Base-by-base conservation (phyloP, 2,888 invertebrate genomes). In the Pammene aurita region DNA sequence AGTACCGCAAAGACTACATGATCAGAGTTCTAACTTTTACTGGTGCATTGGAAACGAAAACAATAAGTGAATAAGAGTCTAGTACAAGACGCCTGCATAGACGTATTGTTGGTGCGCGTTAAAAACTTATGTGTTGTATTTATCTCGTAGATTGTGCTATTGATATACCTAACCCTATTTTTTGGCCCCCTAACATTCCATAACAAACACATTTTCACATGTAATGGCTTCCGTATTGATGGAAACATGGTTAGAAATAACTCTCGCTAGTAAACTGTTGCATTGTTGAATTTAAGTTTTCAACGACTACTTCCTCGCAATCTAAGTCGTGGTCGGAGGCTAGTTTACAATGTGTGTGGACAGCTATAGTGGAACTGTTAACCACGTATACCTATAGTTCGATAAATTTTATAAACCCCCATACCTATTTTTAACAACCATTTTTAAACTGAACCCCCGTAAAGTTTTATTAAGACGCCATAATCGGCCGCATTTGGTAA, bases 71-170 rank as follows among this genome's bases (percentile, higher is more conserved):
- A 54, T 74, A 76, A 71, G n/a, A n/a, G n/a, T n/a, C n/a, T n/a
- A n/a, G n/a, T n/a, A n/a, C n/a, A n/a, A n/a, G 82, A 80, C 79
- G 84, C 83, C 84, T 78, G 82, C 80, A 85, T 85, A 80, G 80
- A 9, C n/a, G 42, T 42, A 84, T 80, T 82, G 77, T 66, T 75
- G 73, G 71, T 74, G 74, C 77, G 71, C 70, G 66, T 72, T 72
- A 66, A 7, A 52, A 52, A 18, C 41, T 16, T 50, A 1, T 26
- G 48, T 42, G 38, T 13, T 58, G 50, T 41, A 44, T 46, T 57
- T 63, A 68, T 62, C 62, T 41, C 38, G 41, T 50, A 14, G 18
- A 66, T 60, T 60, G 50, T 16, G 50, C 16, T 56, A 63, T 50
- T 67, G 55, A 67, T 55, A 52, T 13, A 2, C n/a, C 0, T 60